Evolutionary conservation across 2,888 invertebrate genomes (phyloP), one percentile per base, ranked within the genome.

Genomic region (Heliconius aoede): DNA sequence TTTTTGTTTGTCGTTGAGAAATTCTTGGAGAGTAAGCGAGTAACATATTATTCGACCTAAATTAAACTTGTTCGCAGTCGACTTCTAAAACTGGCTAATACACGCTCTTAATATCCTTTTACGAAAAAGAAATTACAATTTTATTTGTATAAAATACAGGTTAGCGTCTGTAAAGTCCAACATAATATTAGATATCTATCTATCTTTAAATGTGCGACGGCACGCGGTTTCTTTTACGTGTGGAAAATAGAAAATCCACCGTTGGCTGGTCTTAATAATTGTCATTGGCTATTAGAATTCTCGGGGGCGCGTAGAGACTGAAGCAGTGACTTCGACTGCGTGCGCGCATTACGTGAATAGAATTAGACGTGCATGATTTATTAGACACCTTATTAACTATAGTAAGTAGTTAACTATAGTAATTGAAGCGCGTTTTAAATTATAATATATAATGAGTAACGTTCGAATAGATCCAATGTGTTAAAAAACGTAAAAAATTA

Each of bases 201-300:
- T n/a, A n/a, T n/a, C 92, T 89, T 91, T 81, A 86, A 88, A 87
- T 89, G 88, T 88, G 86, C 86, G 85, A 85, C 83, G 91, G 90
- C 88, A 90, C 89, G 91, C 89, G 87, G 90, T 94, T 94, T 94
- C 94, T 93, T 94, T 94, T 94, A 93, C 94, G 93, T 93, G 93
- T 92, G 88, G 92, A 93, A 94, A 94, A 94, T 94, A 94, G 94
- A 94, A 94, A 94, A 92, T 93, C 89, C 91, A 94, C 91, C 90
- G 94, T 94, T 94, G 91, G 93, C 87, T 94, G 94, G 91, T 85
- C 86, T 88, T 90, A 90, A 91, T 94, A 94, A 94, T 94, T 94
- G 93, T 91, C 89, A 86, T 85, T 85, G 85, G 86, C 87, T 84
- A 92, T 94, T 94, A 93, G 87, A 93, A 94, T 94, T 94, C 94